Conservation (phyloP, 2,797 vertebrate genomes). For the Meriones psammophilus region DNA sequence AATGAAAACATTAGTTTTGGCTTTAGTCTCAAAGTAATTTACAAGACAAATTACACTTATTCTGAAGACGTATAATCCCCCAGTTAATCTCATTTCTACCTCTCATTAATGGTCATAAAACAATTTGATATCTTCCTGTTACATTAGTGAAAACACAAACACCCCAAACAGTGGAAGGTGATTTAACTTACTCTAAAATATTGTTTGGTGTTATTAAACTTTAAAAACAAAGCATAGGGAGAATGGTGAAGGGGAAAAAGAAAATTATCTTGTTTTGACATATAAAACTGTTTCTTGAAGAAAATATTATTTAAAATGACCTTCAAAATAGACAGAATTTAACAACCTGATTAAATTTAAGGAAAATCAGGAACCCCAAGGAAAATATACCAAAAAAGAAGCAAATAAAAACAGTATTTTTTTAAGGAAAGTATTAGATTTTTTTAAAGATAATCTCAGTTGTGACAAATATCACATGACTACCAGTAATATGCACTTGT, state of each 20-base stretch:
- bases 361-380: not conserved
- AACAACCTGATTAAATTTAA: slow-evolving; percentile 7
- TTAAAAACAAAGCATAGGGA: slow-evolving; percentile 45
- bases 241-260: not conserved
- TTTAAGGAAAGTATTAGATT: not conserved
- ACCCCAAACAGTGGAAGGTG: not conserved
- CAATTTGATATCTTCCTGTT: slow-evolving; percentile 16
- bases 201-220: slow-evolving; percentile 44
- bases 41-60: slow-evolving; percentile 44
- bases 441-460: slow-evolving; percentile 29
- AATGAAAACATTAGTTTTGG: slow-evolving; percentile 49
- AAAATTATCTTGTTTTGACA: slow-evolving; percentile 64
- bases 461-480: not conserved
- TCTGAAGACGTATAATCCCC: slow-evolving; percentile 36
- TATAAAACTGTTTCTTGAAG: slow-evolving; percentile 52
- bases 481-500: slow-evolving; percentile 12
- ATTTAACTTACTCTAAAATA: not conserved
- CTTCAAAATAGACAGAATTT: slow-evolving; percentile 51
- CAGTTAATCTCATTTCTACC: not conserved
- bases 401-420: not conserved
- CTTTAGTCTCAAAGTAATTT: slow-evolving; percentile 54
- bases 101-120: slow-evolving; percentile 56
- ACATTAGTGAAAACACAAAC: slow-evolving; percentile 15
- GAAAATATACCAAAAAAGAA: not conserved
- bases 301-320: slow-evolving; percentile 56